Evolutionary conservation across 2,113 vertebrate genomes (phyloP).

Genomic region (Myotis yumanensis): DNA sequence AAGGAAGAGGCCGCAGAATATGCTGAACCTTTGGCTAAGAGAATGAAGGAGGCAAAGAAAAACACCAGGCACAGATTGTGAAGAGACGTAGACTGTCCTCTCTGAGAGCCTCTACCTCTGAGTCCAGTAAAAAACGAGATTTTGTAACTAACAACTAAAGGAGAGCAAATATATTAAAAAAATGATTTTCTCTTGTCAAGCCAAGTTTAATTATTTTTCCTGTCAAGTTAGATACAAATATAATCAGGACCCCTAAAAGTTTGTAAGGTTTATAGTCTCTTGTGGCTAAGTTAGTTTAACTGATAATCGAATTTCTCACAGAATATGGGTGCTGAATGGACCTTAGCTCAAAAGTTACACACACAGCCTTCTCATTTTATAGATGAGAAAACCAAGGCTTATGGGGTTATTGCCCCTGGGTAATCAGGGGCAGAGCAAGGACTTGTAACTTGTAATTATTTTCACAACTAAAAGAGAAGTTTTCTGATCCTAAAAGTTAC

Average conservation of each 20-base stretch:
- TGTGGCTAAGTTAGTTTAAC: constrained; percentile 60
- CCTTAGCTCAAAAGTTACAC: constrained; percentile 42
- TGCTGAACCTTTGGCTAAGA: no score
- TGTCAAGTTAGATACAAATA: constrained; percentile 75
- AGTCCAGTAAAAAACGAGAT: no score
- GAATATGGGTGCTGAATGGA: constrained; percentile 27
- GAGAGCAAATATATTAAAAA: neutral
- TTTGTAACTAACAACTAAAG: no score
- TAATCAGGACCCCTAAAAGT: constrained; percentile 51
- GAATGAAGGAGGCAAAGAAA: no score
- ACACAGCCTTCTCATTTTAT: constrained; percentile 36
- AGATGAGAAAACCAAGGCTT: constrained; percentile 42
- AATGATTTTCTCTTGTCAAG: constrained; percentile 71
- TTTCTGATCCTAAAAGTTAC: constrained; percentile 47
- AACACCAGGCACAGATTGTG: no score
- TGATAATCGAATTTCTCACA: constrained; percentile 60
- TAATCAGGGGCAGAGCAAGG: constrained; percentile 11
- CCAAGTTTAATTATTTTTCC: constrained; percentile 73
- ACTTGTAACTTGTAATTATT: constrained; percentile 56
- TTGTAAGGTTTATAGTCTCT: constrained; percentile 53
- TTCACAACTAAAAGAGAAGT: constrained; percentile 35
- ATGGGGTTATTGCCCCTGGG: constrained; percentile 12
- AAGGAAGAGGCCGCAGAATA: no score
- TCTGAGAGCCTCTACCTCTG: no score
- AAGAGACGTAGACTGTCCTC: no score